Evolutionary conservation across 2,113 vertebrate genomes (phyloP).

Genomic region (Phalacrocorax pelagicus): DNA sequence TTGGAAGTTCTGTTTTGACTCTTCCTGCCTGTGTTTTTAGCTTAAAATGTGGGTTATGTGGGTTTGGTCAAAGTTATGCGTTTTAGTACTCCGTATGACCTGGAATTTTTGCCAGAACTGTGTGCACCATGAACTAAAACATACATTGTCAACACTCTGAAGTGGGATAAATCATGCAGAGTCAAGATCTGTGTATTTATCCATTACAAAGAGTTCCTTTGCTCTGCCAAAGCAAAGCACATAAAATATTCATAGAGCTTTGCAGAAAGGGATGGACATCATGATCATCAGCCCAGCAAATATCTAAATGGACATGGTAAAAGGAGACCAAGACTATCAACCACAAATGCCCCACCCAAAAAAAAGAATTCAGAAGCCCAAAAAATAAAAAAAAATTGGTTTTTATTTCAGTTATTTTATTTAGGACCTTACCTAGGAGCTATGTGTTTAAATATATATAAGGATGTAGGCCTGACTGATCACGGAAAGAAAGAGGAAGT

Average conservation of each 20-base stretch:
- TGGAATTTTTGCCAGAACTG: background rate
- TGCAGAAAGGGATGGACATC: background rate
- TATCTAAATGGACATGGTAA: background rate
- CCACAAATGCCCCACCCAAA: fast-evolving
- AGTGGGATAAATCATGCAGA: background rate
- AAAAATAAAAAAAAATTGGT: background rate
- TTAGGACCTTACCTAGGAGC: background rate
- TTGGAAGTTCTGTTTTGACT: background rate
- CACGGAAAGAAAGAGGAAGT: background rate
- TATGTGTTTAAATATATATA: background rate
- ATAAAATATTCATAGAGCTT: background rate
- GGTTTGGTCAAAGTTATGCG: background rate
- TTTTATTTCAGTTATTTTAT: background rate
- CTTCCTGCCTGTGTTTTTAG: background rate
- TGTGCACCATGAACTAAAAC: background rate
- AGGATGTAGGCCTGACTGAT: background rate
- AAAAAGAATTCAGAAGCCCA: background rate
- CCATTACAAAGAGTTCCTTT: background rate
- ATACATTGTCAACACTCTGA: background rate
- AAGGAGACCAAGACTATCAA: background rate
- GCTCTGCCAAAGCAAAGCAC: background rate
- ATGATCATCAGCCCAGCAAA: background rate
- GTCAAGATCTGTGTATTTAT: background rate
- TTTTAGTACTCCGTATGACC: background rate
- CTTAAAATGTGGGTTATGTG: background rate